These are phyloP conservation scores for Sinosuthora webbiana DNA, from an alignment of 2,113 vertebrate genomes.

Conservation along the genomic window DNA sequence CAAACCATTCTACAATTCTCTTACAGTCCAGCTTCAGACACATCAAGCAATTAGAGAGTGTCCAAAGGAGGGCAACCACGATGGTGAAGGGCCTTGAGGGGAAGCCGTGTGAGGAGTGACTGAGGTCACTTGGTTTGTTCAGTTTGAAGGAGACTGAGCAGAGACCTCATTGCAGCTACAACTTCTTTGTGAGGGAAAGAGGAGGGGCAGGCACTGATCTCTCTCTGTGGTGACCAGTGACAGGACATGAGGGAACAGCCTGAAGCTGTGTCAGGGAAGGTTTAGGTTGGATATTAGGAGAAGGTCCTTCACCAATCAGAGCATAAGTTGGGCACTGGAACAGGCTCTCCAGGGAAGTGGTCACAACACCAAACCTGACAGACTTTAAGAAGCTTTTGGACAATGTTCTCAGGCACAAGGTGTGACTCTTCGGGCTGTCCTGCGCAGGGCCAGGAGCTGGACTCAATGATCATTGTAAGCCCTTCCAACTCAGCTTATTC, in stretches of 20 bases:
- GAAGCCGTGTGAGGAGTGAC: fast-evolving
- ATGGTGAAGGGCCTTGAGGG: background rate
- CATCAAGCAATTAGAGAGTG: background rate
- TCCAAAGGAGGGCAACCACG: background rate
- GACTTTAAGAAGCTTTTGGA: background rate
- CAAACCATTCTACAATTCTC: background rate
- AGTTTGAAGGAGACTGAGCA: background rate
- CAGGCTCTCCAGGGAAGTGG: background rate
- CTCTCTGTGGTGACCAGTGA: background rate
- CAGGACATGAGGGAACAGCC: background rate
- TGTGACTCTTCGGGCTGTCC: background rate
- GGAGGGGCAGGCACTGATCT: background rate
- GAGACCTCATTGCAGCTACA: background rate
- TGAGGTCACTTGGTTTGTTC: background rate
- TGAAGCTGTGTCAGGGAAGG: background rate
- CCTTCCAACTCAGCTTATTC: background rate
- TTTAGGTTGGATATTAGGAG: background rate
- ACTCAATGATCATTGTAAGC: fast-evolving
- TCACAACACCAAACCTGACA: background rate
- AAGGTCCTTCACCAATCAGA: background rate
- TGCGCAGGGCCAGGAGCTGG: background rate
- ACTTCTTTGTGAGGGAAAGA: background rate
- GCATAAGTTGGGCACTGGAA: fast-evolving
- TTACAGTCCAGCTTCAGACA: background rate
- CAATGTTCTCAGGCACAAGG: background rate